Base-by-base conservation (phyloP, 2,797 vertebrate species). In the Mormyrus hasselquistii region DNA sequence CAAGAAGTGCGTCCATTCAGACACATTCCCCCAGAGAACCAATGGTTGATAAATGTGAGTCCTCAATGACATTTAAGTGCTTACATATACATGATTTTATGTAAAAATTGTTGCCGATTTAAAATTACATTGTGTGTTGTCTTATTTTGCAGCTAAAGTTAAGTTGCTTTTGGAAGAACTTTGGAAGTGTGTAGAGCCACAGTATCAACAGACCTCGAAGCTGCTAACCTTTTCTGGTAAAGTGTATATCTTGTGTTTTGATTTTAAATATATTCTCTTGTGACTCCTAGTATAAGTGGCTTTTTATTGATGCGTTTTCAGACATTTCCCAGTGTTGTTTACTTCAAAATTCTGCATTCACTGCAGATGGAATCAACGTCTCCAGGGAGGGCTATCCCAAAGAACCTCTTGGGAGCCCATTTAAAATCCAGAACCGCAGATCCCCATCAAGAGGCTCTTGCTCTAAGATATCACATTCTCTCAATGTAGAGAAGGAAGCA, bases 101-200 rank as follows among this genome's bases (percentile, higher is more conserved):
- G 69, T 53, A 88, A 69, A 52, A 29, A 76, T 10, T 22, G 87
- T 52, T 84, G 22, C 50, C 2, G 12, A 83, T 79, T 79, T 29
- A 25, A 55, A 8, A 34, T 47, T 69, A 10, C 69, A 89, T 49
- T 52, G 0, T 52, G 38, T 19, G 89, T 89, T 86, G 2, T 88
- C 2, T 93, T 1, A 87, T 89, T 91, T 92, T 92, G 82, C 93
- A 99, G 98, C 94, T 91, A 98, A 97, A 94, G 91, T 99, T 41
- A 96, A 95, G 65, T 90, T 94, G 8, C 95, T 99, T 8, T 92
- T 99, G 12, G 94, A 97, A 89, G 95, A 97, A 89, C 94, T 99
- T 86, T 99, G 98, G 99, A 93, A 94, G 50, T 99, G 98, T 91
- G 94, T 99, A 85, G 96, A 97, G 86, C 95, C 94, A 16, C 95